phyloP scores from a whole-genome alignment of 2,113 vertebrate species.

The Columbina picui region DNA sequence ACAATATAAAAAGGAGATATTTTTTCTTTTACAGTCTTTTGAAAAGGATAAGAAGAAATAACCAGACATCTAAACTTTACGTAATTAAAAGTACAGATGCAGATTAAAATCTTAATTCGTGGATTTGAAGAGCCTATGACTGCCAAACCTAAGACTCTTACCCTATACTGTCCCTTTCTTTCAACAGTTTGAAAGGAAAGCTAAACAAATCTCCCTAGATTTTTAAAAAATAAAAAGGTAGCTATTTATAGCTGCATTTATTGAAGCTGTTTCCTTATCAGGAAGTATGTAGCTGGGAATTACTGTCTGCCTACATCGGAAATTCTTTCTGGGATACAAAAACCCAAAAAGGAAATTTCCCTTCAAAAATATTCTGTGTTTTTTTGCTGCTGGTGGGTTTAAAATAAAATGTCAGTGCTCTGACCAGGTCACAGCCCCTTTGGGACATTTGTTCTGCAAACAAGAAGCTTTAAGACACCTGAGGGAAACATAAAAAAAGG shows the following conservation, averaged over 20 bases:
- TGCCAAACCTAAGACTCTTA: background rate
- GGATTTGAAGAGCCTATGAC: background rate
- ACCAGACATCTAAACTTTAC: background rate
- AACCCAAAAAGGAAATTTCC: constrained; percentile 85
- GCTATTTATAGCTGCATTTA: constrained; percentile 81
- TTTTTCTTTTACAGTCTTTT: background rate
- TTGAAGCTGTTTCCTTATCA: constrained; percentile 80
- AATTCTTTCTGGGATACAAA: constrained; percentile 80
- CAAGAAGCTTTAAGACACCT: constrained; percentile 34
- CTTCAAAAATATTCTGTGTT: constrained; percentile 63
- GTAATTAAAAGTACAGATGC: background rate
- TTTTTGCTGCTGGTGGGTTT: constrained; percentile 46
- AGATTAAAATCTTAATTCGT: background rate
- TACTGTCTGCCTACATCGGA: constrained; percentile 79
- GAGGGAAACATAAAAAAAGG: background rate
- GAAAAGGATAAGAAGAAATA: background rate
- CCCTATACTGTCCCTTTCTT: background rate
- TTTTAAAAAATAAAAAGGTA: constrained; percentile 55
- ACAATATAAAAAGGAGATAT: background rate
- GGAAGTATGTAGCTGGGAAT: constrained; percentile 79
- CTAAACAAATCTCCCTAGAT: constrained; percentile 56
- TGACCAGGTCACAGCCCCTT: constrained; percentile 10
- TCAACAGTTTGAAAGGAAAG: constrained; percentile 48
- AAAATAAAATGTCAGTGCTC: constrained; percentile 45
- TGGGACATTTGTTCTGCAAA: background rate